Base-by-base conservation (phyloP, 1,140 invertebrate genomes). In the Philaenus spumarius region DNA sequence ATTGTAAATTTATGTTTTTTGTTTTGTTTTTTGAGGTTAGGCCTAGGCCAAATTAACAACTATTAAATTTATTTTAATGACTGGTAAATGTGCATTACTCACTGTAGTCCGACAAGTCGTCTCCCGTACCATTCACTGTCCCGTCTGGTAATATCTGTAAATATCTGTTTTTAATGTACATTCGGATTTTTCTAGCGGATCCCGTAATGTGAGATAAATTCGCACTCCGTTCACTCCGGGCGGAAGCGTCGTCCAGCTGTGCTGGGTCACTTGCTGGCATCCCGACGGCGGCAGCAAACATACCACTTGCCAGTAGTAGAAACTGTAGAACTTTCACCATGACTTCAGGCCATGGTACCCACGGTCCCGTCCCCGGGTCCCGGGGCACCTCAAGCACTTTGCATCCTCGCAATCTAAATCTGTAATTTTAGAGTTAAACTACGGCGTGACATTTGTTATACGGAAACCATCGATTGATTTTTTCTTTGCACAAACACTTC, bases 161-260 rank as follows among this genome's bases (percentile, higher is more conserved):
- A 69, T 86, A 82, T 58, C 81, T 78, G 74, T 89, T 87, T 72
- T 85, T 89, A 69, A 90, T 82, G 74, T 83, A 87, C 78, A 90
- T 81, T 72, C 85, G 84, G 65, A 89, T 87, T 67, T 85, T 87
- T 56, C 86, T 77, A 19, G 82, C 81, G 20, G 81, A 80, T 66
- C 85, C 86, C 19, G 80, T 82, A 68, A 85, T 82, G 70, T 85
- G 82, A 58, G 84, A 85, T 66, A 89, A 75, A 43, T 60, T 57
- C 17, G 51, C 60, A 47, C 19, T 53, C 26, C 62, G 53, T 37
- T 37, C 48, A 42, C 51, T 51, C 23, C 56, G 23, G 22, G 53
- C 23, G n/a, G 22, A 26, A 2, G 17, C 52, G 39, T 40, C 39
- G 30, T 37, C 50, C 42, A n/a, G 12, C 40, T 37, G 47, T 1